Evolutionary conservation across 1,140 invertebrate genomes (phyloP), one percentile per base, ranked within the genome.

Genomic region (Agrilus planipennis): DNA sequence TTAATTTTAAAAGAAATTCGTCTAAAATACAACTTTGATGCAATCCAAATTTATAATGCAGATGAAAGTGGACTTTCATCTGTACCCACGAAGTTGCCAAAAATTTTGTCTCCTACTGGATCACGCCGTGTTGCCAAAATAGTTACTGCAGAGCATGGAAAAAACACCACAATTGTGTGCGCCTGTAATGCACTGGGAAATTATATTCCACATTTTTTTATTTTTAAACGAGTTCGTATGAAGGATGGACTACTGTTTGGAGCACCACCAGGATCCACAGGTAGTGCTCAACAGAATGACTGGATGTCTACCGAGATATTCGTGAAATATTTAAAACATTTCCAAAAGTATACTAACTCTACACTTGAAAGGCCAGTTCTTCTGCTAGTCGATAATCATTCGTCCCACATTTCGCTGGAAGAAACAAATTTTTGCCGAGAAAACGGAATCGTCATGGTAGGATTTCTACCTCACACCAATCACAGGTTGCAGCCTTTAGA

Each of bases 401-500:
- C 45, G 2, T 47, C 42, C 16, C 50, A 46, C 17, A 43, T 37
- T 16, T 44, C 49, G 15, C 15, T 47, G 4, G 11, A 42, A 27
- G 27, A 37, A 23, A 35, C 31, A 34, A 39, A 51, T 15, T 40
- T 51, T 12, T 49, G 41, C 29, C 34, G 42, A 45, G 14, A 49
- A 12, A 49, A 46, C 20, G 39, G 49, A 19, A 42, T 48, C 5
- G 23, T 46, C 28, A 42, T 15, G 4, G 54, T 14, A 48, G 50
- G n/a, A 44, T 57, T 29, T 49, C 60, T 7, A 45, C 58, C 20
- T 53, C 60, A 43, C 37, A 45, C 41, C 18, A 50, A 44, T 4
- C 51, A 58, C 30, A 34, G 46, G 6, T 44, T 55, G 4, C 58
- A 58, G 34, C 59, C 58, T 45, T 25, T 50, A 19, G 45, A 50